These are phyloP conservation scores for Drosophila phalerata DNA, from an alignment of 2,888 invertebrate genomes.

Conservation along the genomic window DNA sequence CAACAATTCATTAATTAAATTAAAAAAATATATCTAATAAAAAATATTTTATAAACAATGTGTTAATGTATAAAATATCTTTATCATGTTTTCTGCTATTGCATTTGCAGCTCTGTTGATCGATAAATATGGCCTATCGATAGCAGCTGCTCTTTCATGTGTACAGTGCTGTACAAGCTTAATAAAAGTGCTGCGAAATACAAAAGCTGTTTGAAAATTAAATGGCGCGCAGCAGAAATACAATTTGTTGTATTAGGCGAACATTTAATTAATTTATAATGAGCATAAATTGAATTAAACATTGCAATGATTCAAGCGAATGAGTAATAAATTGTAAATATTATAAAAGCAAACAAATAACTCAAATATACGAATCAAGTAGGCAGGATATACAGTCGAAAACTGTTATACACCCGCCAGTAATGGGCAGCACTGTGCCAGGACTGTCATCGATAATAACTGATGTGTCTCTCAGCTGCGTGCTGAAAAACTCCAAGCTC, in stretches of 20 bases:
- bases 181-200: slow-evolving; percentile 11
- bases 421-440: slow-evolving; percentile 49
- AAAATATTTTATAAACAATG: neutral
- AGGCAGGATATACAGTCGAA: slow-evolving; percentile 17
- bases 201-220: neutral
- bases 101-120: neutral
- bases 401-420: slow-evolving; percentile 51
- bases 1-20: neutral
- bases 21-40: neutral
- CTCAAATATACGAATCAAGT: fast-evolving
- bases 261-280: neutral
- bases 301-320: neutral
- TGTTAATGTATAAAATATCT: too few species aligned
- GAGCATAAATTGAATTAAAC: neutral
- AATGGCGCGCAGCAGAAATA: neutral
- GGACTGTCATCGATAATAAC: slow-evolving; percentile 15
- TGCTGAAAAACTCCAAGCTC: neutral
- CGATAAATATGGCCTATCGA: neutral
- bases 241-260: neutral
- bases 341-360: neutral
- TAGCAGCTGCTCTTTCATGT: neutral
- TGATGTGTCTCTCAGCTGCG: slow-evolving; percentile 12
- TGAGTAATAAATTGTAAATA: neutral
- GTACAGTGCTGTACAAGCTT: neutral
- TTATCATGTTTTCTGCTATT: neutral